Conservation (phyloP, 92 coral and sea anemone species). For the Isaurus tuberculatus region DNA sequence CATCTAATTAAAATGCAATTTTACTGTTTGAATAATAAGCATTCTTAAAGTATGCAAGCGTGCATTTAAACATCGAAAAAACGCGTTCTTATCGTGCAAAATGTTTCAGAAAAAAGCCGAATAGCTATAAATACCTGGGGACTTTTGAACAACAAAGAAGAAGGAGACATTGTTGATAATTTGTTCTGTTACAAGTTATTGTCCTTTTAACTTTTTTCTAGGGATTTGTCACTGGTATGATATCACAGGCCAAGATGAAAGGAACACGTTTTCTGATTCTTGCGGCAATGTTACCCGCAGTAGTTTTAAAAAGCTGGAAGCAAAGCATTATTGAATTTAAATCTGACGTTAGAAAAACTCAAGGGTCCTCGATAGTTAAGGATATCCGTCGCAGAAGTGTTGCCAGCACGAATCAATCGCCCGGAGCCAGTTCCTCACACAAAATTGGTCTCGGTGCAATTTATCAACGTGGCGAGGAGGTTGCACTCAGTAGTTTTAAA, state of each 20-base stretch:
- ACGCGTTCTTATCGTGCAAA: no score
- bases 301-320: not conserved
- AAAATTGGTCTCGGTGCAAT: slow-evolving; percentile 26
- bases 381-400: not conserved
- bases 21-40: no score
- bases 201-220: no score
- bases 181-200: no score
- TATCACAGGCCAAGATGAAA: not conserved
- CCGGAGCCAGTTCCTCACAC: not conserved
- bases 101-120: no score
- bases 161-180: no score
- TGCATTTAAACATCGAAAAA: no score
- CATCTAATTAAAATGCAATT: no score
- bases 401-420: not conserved
- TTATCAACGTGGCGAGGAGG: slow-evolving; percentile 21
- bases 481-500: slow-evolving; percentile 2
- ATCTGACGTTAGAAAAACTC: not conserved
- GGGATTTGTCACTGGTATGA: not conserved
- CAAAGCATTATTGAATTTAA: not conserved
- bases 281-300: not conserved
- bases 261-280: not conserved
- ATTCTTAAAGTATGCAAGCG: no score
- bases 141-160: no score
- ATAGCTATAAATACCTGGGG: no score
- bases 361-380: not conserved